Percentiles rank a stretch among this genome's conserved stretches.
Evolutionary conservation across 2,888 invertebrate species (phyloP).

Genomic region (Lasioglossum leucozonium): DNA sequence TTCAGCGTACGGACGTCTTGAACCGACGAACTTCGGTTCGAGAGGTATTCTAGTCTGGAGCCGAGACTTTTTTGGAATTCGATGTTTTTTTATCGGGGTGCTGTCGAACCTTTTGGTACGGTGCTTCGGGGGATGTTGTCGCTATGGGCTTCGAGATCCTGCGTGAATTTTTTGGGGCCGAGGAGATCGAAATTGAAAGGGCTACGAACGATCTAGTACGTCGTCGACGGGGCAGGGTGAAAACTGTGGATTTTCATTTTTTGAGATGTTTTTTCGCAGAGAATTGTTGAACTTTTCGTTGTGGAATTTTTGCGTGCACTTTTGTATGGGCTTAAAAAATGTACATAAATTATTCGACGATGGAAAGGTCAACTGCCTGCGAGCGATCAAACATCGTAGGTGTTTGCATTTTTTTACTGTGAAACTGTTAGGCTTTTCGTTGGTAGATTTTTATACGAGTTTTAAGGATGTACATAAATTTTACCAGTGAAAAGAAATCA

Average conservation of each 20-base stretch:
- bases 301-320: neutral
- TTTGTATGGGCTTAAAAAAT: neutral
- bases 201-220: neutral
- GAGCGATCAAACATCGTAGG: neutral
- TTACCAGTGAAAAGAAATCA: neutral
- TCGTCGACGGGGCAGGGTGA: too few relatives aligned
- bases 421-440: neutral
- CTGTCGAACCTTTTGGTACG: neutral
- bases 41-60: neutral
- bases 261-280: too few relatives aligned
- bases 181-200: neutral
- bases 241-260: too few relatives aligned
- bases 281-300: neutral
- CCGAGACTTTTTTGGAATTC: neutral
- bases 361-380: neutral
- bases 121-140: neutral
- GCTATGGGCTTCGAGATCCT: neutral
- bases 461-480: neutral
- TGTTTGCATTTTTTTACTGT: neutral
- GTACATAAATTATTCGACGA: neutral
- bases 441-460: neutral
- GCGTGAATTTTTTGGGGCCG: neutral
- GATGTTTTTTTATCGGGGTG: neutral
- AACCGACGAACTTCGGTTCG: neutral
- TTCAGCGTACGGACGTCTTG: neutral